Conservation (phyloP, 2,888 invertebrate genomes). For the Cabera pusaria region DNA sequence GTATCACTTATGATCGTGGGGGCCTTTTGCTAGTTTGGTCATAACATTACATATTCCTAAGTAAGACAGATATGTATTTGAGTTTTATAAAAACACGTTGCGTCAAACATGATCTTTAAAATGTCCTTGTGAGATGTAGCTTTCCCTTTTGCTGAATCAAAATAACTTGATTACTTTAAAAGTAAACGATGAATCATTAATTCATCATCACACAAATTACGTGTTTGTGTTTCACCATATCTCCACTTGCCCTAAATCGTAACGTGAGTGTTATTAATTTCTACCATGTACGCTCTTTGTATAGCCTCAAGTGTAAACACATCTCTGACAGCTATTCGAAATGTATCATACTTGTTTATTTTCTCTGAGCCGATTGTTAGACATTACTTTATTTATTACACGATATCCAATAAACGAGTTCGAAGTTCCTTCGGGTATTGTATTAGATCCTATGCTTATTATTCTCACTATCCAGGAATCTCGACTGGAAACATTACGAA, state of each 20-base stretch:
- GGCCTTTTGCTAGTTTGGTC: no score
- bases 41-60: no score
- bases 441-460: conserved; percentile 5
- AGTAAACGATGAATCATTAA: conserved; percentile 27
- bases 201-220: conserved; percentile 34
- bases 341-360: conserved; percentile 32
- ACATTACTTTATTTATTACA: conserved; percentile 15
- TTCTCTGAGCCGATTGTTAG: conserved; percentile 24
- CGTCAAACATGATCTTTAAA: conserved; percentile 5
- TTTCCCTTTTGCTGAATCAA: conserved; percentile 20
- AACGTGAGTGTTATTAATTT: conserved; percentile 34
- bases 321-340: conserved; percentile 23
- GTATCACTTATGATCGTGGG: no score
- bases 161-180: conserved; percentile 24
- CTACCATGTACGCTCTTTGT: conserved; percentile 19
- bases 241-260: conserved; percentile 24
- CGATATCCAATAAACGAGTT: conserved; percentile 14
- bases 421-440: conserved; percentile 5
- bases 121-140: conserved; percentile 13
- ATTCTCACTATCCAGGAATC: no score
- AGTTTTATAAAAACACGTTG: no score
- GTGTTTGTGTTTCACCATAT: conserved; percentile 19
- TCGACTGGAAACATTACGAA: no score
- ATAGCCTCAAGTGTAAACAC: conserved; percentile 34
- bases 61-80: no score